These are phyloP conservation scores for Tipula helvola DNA, from an alignment of 2,888 invertebrate species.

Conservation along the genomic window DNA sequence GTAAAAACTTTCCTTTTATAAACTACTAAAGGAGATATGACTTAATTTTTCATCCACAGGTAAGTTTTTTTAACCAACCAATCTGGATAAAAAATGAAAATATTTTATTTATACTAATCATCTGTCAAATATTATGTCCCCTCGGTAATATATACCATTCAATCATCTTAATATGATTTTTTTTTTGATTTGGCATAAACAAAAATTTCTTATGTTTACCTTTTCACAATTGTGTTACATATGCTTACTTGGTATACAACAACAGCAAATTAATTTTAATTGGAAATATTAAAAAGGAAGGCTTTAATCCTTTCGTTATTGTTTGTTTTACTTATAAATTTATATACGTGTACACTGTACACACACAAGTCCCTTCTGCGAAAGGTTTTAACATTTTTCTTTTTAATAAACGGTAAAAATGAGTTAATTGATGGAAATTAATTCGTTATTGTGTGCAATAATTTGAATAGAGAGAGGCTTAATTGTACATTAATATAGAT, in stretches of 20 bases:
- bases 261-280: background rate
- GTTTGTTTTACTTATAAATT: background rate
- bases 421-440: conserved; percentile 4
- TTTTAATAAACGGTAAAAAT: background rate
- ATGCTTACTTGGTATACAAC: too few relatives aligned
- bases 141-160: background rate
- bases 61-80: background rate
- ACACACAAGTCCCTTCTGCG: background rate
- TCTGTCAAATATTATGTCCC: background rate
- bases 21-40: background rate
- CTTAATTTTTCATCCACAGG: background rate
- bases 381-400: background rate
- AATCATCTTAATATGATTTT: background rate
- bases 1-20: background rate
- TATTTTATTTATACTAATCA: background rate
- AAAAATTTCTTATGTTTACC: background rate
- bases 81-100: background rate
- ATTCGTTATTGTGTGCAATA: background rate
- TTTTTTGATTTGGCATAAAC: background rate
- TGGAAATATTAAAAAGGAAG: background rate
- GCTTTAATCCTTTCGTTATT: background rate
- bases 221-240: background rate
- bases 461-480: background rate
- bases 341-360: background rate
- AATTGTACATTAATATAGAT: background rate